phyloP scores from a whole-genome alignment of 2,113 vertebrate genomes.

The Limnothrissa miodon region DNA sequence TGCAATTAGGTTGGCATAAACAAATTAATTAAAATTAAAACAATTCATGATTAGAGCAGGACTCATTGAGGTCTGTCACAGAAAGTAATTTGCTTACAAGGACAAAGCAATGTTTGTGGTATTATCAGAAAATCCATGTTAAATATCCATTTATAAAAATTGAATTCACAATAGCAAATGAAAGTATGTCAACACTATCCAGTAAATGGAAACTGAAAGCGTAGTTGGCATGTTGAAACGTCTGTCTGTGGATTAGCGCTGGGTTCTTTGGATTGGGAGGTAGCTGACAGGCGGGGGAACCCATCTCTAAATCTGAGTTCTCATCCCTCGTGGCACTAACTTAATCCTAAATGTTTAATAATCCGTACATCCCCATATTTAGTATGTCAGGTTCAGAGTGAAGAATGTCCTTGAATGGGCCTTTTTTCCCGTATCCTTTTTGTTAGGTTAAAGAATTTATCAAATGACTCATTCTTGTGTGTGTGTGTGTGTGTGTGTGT shows the following conservation, averaged over 20 bases:
- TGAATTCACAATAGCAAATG: background rate
- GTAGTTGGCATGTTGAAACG: background rate
- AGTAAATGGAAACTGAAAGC: background rate
- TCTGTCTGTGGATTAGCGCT: background rate
- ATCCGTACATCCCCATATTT: background rate
- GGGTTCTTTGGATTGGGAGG: background rate
- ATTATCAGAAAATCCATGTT: background rate
- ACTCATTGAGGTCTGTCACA: background rate
- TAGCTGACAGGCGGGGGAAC: background rate
- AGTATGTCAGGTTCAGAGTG: background rate
- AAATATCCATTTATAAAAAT: background rate
- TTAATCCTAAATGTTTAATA: constrained; percentile 1
- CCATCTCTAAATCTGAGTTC: constrained; percentile 3
- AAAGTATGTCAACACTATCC: background rate
- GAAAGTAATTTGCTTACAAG: background rate
- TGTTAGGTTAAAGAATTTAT: background rate
- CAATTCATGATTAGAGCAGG: background rate
- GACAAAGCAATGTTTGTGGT: background rate
- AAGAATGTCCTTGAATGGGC: background rate
- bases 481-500: no score
- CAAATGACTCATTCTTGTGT: background rate
- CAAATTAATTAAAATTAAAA: no score
- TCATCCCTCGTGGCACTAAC: background rate
- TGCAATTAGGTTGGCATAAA: background rate
- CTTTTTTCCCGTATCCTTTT: background rate